A percentile compares a stretch with the other conserved stretches of the same genome.
Conservation (phyloP, 2,888 invertebrate genomes). For the Suillia variegata region DNA sequence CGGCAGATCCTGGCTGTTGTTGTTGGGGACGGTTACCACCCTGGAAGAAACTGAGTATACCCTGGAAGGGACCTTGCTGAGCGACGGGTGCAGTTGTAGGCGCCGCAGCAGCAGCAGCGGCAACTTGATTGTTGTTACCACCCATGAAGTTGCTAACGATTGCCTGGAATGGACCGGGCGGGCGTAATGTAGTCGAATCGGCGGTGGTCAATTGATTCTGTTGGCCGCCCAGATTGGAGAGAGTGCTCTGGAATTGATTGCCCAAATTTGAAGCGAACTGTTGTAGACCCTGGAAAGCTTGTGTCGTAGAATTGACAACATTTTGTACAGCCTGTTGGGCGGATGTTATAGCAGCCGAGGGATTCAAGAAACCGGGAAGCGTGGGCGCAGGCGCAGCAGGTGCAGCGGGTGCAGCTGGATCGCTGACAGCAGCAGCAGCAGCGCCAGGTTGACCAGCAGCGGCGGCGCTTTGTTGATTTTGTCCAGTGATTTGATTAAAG, state of each 20-base stretch:
- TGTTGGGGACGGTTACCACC: constrained; percentile 51
- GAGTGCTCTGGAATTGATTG: constrained; percentile 48
- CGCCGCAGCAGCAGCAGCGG: constrained; percentile 33
- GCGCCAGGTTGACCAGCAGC: constrained; percentile 15
- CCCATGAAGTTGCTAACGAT: constrained; percentile 52
- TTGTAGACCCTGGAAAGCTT: constrained; percentile 52
- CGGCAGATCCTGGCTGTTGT: constrained; percentile 24
- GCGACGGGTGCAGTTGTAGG: constrained; percentile 28
- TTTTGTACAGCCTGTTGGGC: constrained; percentile 43
- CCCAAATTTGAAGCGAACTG: constrained; percentile 51
- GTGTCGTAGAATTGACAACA: constrained; percentile 47
- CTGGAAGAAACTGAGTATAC: constrained; percentile 52
- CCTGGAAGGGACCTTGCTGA: constrained; percentile 50
- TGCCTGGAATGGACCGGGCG: constrained; percentile 54
- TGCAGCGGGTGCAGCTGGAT: constrained; percentile 9
- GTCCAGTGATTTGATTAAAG: constrained; percentile 45
- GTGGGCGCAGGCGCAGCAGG: constrained; percentile 40
- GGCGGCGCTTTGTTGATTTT: constrained; percentile 23
- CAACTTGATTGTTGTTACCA: constrained; percentile 36
- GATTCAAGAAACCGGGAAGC: constrained; percentile 47
- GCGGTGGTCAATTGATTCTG: constrained; percentile 25
- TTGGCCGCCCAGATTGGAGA: constrained; percentile 45
- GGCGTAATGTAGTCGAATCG: constrained; percentile 46
- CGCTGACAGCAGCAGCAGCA: constrained; percentile 30
- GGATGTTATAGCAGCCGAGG: constrained; percentile 41